Base-by-base conservation (phyloP, 2,113 vertebrate species). In the Trichechus manatus region DNA sequence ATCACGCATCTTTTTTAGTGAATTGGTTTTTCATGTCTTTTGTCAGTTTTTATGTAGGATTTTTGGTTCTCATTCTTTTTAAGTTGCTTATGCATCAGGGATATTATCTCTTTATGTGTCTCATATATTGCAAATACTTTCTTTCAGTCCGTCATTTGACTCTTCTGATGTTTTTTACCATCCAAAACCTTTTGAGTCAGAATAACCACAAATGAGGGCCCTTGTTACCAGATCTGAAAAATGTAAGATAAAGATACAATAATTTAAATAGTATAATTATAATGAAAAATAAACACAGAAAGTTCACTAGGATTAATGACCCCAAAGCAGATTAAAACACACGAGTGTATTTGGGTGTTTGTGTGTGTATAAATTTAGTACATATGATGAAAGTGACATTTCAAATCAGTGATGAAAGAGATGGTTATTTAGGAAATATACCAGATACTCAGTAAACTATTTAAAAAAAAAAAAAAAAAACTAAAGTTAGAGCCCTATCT, bases 151-250 rank as follows among this genome's bases (percentile, higher is more conserved):
- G 36, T 89, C 39, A 33, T 87, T 64, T 79, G 22, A 56, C 31
- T 42, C 75, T 78, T 59, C 68, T 92, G 14, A 79, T 75, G 39
- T 80, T 91, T 85, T 29, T 85, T 72, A 11, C 53, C 77, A 83
- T 82, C 7, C 27, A 56, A 72, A 42, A 36, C 9, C 29, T 87
- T 90, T 80, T 85, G 8, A 82, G 22, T 81, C 20, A 70, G 44
- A 80, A 80, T 75, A 85, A 29, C 44, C 14, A 84, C 29, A 95
- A 84, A 0, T 63, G 7, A 70, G 6, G 31, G 50, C 15, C 81
- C 59, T 92, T 91, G 27, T 91, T 95, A 29, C 47, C 47, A 91
- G 25, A 70, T 91, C 31, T 72, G n/a, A 86, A 91, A 56, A 66
- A 86, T 64, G n/a, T 47, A 72, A 66, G 50, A 39, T 77, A n/a